phyloP scores from a whole-genome alignment of 2,888 invertebrate genomes.

The Sesia bembeciformis region DNA sequence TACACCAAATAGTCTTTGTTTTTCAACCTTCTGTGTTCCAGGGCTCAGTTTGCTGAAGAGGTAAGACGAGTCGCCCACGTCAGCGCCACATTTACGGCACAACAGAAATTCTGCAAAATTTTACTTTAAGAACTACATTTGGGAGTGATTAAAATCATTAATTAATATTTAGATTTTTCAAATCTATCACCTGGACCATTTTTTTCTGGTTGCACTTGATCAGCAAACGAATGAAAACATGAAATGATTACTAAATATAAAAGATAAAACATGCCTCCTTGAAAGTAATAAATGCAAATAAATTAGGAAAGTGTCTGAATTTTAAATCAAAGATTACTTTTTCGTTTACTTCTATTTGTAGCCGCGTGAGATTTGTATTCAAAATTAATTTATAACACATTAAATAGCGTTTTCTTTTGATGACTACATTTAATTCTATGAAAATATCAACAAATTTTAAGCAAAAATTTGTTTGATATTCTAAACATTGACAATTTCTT shows the following conservation, averaged over 20 bases:
- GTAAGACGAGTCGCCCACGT: conserved; percentile 70
- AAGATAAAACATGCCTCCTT: not conserved
- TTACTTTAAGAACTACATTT: not conserved
- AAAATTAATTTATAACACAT: no score
- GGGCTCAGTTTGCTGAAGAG: conserved; percentile 68
- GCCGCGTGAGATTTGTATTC: no score
- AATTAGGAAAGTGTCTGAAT: no score
- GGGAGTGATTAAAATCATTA: not conserved
- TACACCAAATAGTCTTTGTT: conserved; percentile 69
- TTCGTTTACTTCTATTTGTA: no score
- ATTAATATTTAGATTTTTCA: not conserved
- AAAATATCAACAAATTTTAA: no score
- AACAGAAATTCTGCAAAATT: conserved; percentile 65
- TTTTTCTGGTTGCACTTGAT: not conserved
- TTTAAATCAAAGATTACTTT: no score
- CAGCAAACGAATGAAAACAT: not conserved
- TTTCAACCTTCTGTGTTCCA: conserved; percentile 51
- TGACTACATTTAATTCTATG: no score
- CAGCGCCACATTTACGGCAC: conserved; percentile 75
- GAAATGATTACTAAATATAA: not conserved
- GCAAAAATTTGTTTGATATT: no score
- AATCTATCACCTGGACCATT: not conserved
- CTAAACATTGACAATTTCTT: no score
- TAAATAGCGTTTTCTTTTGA: no score
- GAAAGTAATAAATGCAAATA: no score